Conservation (phyloP, 2,113 vertebrate genomes). For the Castor canadensis region DNA sequence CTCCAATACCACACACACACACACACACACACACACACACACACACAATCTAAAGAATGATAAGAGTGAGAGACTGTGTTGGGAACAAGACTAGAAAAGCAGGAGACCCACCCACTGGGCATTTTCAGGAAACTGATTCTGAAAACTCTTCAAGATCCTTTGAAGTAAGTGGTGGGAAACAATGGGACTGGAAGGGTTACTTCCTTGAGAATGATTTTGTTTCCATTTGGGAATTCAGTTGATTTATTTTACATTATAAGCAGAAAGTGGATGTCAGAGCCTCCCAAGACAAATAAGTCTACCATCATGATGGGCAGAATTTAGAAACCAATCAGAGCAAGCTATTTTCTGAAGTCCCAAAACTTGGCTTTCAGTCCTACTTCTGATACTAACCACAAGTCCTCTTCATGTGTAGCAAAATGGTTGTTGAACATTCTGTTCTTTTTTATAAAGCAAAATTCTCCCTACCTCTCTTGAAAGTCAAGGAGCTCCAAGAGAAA, state of each 20-base stretch:
- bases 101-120: neutral
- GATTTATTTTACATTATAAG: neutral
- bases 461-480: neutral
- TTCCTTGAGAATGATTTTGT: slow-evolving; percentile 4
- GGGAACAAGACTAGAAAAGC: neutral
- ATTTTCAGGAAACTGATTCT: neutral
- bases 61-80: neutral
- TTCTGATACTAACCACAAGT: neutral
- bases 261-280: neutral
- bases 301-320: neutral
- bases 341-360: neutral
- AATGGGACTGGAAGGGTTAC: neutral
- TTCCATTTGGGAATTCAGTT: neutral
- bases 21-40: no score
- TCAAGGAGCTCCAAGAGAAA: neutral
- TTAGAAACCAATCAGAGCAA: neutral
- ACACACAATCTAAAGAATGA: no score
- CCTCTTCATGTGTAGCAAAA: neutral
- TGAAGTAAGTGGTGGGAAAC: neutral
- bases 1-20: no score
- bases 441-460: neutral
- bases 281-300: neutral
- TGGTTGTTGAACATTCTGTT: neutral
- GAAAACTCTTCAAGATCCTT: neutral
- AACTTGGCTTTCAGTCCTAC: neutral